A percentile compares a stretch with the other conserved stretches of the same genome.
Conservation (phyloP, 1,140 invertebrate genomes). For the Danaus plexippus region DNA sequence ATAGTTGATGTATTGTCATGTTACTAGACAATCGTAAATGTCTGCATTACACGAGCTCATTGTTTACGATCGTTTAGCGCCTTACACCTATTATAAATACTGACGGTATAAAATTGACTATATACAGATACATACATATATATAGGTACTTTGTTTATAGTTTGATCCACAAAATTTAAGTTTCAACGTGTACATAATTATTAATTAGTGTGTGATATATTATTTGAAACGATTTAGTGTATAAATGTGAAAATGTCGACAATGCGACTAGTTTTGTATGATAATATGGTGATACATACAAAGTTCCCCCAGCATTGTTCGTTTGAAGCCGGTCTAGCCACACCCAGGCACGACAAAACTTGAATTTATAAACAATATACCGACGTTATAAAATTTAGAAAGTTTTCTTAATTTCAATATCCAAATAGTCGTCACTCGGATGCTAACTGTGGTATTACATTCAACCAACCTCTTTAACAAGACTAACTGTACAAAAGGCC, state of each 20-base stretch:
- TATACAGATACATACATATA: too few relatives aligned
- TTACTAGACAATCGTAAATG: conserved; percentile 56
- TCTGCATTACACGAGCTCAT: conserved; percentile 54
- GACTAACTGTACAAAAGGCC: conserved; percentile 7
- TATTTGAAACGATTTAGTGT: not conserved
- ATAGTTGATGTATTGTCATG: conserved; percentile 61
- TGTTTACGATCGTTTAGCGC: conserved; percentile 58
- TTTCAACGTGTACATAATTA: not conserved
- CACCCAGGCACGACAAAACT: conserved; percentile 39
- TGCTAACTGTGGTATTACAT: not conserved
- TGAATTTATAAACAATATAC: not conserved
- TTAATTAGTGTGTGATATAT: conserved; percentile 1
- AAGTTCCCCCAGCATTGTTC: conserved; percentile 46
- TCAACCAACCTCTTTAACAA: conserved; percentile 9
- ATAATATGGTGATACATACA: conserved; percentile 31
- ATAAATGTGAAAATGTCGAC: not conserved
- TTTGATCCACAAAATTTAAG: conserved; percentile 1
- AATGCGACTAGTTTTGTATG: conserved; percentile 18
- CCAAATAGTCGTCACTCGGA: not conserved
- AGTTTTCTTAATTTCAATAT: conserved; percentile 1
- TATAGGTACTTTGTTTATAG: too few relatives aligned
- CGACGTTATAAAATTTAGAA: not conserved
- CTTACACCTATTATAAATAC: conserved; percentile 45
- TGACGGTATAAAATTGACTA: conserved; percentile 22
- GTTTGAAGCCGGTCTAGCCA: conserved; percentile 49